Evolutionary conservation across 2,113 vertebrate genomes (phyloP).

Genomic region (Gobius niger): DNA sequence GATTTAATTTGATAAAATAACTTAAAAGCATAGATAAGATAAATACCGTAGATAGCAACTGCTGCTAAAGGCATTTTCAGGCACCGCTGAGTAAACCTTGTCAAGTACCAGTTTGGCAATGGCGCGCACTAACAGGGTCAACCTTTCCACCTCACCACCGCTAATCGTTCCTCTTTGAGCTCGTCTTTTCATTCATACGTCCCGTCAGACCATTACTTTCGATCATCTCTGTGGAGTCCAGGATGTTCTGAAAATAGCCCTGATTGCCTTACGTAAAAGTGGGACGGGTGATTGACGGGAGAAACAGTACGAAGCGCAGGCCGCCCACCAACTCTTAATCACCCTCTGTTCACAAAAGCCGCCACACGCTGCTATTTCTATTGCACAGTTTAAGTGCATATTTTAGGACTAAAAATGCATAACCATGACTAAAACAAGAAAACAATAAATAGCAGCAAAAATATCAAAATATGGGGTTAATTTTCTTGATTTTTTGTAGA

Average conservation of each 20-base stretch:
- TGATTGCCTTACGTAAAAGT: conserved; percentile 47
- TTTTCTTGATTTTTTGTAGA: too few species aligned
- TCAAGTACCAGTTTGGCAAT: background rate
- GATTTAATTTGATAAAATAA: too few species aligned
- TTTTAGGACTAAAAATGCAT: too few species aligned
- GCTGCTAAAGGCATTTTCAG: too few species aligned
- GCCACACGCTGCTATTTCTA: conserved; percentile 23
- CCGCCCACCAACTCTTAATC: conserved; percentile 36
- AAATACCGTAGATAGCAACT: background rate
- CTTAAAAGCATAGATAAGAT: too few species aligned
- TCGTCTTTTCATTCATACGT: conserved; percentile 1
- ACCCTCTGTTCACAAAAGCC: conserved; percentile 36
- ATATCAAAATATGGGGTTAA: too few species aligned
- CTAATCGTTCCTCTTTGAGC: background rate
- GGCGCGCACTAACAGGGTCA: background rate
- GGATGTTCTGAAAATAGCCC: conserved; percentile 30
- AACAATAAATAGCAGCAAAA: too few species aligned
- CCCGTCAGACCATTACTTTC: background rate
- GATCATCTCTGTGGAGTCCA: conserved; percentile 12
- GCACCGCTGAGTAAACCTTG: background rate
- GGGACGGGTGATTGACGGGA: conserved; percentile 36
- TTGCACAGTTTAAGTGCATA: too few species aligned
- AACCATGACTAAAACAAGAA: too few species aligned
- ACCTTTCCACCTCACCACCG: background rate
- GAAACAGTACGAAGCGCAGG: too few species aligned